These are phyloP conservation scores for Brachyrhaphis roseni DNA, from an alignment of 2,797 vertebrate genomes.

Conservation along the genomic window DNA sequence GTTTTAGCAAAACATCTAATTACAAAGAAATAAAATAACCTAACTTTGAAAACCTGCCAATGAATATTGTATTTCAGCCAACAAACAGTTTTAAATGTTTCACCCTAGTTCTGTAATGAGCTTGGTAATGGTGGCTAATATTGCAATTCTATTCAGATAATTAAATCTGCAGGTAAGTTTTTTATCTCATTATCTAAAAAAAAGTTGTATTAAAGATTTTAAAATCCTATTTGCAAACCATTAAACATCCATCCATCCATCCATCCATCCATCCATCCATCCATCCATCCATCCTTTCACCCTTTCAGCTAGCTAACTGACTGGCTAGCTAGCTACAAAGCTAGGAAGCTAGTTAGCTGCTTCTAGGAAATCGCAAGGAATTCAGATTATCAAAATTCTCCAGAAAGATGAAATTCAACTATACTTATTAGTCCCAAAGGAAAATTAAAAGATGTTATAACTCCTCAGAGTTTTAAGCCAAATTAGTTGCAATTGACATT, in stretches of 20 bases:
- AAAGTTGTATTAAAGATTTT: not conserved
- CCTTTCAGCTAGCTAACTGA: no score
- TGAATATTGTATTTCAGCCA: not conserved
- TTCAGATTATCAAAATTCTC: not conserved
- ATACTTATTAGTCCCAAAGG: not conserved
- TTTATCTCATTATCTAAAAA: not conserved
- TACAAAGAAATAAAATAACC: not conserved
- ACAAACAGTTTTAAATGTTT: not conserved
- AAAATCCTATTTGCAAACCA: not conserved
- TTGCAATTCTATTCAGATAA: not conserved
- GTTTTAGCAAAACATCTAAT: not conserved
- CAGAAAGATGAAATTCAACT: not conserved
- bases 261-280: no score
- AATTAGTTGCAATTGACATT: not conserved
- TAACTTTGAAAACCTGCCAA: not conserved
- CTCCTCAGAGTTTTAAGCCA: not conserved
- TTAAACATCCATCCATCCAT: no score
- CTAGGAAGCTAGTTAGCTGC: no score
- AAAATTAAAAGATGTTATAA: not conserved
- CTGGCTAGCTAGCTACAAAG: no score
- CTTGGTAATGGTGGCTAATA: not conserved
- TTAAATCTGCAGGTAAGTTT: not conserved
- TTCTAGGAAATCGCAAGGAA: not conserved
- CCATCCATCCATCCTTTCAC: no score
- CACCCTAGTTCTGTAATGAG: not conserved